Conservation (phyloP, 2,888 invertebrate species). For the Anthophora plumipes region DNA sequence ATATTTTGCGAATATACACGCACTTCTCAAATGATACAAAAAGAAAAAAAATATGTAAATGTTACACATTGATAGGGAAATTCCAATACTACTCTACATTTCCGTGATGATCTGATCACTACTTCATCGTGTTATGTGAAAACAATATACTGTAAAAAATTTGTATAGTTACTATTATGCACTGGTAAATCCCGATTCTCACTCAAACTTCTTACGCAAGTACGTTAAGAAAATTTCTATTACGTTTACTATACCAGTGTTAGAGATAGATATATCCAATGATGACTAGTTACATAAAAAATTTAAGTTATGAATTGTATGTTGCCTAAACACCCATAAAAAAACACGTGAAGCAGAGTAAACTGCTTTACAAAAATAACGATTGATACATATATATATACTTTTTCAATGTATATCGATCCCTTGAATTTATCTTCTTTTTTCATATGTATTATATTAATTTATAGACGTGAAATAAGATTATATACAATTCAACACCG, state of each 20-base stretch:
- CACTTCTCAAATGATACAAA: slow-evolving; percentile 16
- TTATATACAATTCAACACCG: background rate
- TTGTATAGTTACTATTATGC: slow-evolving; percentile 10
- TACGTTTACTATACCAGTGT: background rate
- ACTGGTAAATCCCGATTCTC: background rate
- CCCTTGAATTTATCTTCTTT: background rate
- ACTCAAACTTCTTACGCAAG: slow-evolving; percentile 5
- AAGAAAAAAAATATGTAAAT: slow-evolving; percentile 22
- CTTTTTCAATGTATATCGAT: background rate
- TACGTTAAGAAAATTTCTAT: slow-evolving; percentile 6
- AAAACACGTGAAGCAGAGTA: slow-evolving; percentile 19
- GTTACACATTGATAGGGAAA: slow-evolving; percentile 18
- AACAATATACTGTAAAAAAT: slow-evolving; percentile 16
- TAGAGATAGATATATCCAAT: slow-evolving; percentile 8
- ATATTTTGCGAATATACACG: slow-evolving; percentile 13
- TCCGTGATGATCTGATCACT: background rate
- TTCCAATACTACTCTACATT: background rate
- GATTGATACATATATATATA: background rate
- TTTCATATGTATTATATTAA: background rate
- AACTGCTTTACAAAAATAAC: slow-evolving; percentile 27
- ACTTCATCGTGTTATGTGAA: slow-evolving; percentile 8
- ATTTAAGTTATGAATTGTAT: slow-evolving; percentile 9
- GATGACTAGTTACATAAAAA: slow-evolving; percentile 31
- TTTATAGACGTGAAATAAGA: background rate
- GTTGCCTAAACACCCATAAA: slow-evolving; percentile 17